Evolutionary conservation across 2,888 invertebrate genomes (phyloP).

Genomic region (Malthinus flaveolus): DNA sequence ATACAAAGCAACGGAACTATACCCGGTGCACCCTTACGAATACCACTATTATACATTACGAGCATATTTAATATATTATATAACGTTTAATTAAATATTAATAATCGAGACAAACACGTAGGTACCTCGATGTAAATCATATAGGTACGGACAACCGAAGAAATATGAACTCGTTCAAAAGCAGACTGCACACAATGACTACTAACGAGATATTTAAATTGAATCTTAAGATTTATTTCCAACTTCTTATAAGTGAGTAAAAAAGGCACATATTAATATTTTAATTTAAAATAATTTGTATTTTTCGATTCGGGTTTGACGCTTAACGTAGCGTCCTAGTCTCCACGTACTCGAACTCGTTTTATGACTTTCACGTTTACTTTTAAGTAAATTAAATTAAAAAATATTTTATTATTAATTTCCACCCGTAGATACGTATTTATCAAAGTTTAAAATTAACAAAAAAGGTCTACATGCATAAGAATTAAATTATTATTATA

Average conservation of each 20-base stretch:
- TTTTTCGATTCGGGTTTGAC: no score
- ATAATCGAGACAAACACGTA: slow-evolving; percentile 32
- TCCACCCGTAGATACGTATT: background rate
- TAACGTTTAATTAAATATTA: slow-evolving; percentile 35
- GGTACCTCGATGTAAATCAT: slow-evolving; percentile 31
- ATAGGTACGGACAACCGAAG: slow-evolving; percentile 32
- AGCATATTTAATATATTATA: slow-evolving; percentile 36
- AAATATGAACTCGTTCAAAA: slow-evolving; percentile 28
- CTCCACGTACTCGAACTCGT: no score
- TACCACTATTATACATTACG: slow-evolving; percentile 34
- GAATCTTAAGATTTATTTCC: slow-evolving; percentile 9
- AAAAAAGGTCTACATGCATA: slow-evolving; percentile 5
- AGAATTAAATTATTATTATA: slow-evolving; percentile 8
- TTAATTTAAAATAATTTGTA: no score
- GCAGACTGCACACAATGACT: slow-evolving; percentile 28
- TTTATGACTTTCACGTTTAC: no score
- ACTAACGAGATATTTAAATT: slow-evolving; percentile 35
- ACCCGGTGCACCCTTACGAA: slow-evolving; percentile 39
- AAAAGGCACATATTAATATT: no score
- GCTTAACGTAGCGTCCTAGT: no score
- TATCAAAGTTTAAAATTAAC: slow-evolving; percentile 5
- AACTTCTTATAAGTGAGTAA: no score
- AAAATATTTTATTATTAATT: no score
- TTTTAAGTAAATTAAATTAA: no score
- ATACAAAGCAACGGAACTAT: slow-evolving; percentile 46